Conservation (phyloP, 2,113 vertebrate species). For the Cnemophilus loriae region DNA sequence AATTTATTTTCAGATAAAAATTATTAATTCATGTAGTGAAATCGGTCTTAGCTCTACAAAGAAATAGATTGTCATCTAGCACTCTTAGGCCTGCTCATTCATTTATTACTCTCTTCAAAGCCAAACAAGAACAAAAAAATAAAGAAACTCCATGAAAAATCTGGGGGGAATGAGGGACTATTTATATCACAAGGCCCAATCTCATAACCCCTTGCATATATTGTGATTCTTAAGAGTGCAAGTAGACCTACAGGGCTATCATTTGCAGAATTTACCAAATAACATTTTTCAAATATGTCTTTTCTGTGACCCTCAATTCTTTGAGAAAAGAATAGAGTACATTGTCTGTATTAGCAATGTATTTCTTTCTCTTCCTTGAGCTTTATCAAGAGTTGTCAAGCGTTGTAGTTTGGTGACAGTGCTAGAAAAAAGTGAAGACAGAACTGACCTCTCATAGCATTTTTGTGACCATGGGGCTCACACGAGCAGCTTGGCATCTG, state of each 20-base stretch:
- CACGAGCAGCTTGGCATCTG: conserved; percentile 85
- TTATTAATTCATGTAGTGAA: neutral
- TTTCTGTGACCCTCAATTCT: neutral
- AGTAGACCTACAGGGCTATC: neutral
- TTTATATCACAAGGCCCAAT: neutral
- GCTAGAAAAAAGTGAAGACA: conserved; percentile 63
- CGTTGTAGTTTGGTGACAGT: conserved; percentile 56
- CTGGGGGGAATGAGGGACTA: neutral
- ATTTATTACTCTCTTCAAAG: neutral
- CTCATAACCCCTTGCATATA: neutral
- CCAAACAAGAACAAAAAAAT: neutral
- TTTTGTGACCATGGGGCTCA: conserved; percentile 69
- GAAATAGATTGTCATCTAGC: neutral
- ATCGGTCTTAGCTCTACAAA: neutral
- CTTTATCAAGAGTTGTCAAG: neutral
- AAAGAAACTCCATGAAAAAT: neutral
- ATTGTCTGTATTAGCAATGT: neutral
- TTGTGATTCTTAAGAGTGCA: neutral
- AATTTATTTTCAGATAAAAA: neutral
- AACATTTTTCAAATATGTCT: neutral
- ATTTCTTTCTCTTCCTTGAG: conserved; percentile 22
- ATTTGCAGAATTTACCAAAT: neutral
- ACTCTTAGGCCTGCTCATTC: neutral
- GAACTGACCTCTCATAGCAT: conserved; percentile 68
- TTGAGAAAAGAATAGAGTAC: neutral